These are phyloP conservation scores for Tiphia femorata DNA, from an alignment of 2,888 invertebrate genomes.

Conservation along the genomic window DNA sequence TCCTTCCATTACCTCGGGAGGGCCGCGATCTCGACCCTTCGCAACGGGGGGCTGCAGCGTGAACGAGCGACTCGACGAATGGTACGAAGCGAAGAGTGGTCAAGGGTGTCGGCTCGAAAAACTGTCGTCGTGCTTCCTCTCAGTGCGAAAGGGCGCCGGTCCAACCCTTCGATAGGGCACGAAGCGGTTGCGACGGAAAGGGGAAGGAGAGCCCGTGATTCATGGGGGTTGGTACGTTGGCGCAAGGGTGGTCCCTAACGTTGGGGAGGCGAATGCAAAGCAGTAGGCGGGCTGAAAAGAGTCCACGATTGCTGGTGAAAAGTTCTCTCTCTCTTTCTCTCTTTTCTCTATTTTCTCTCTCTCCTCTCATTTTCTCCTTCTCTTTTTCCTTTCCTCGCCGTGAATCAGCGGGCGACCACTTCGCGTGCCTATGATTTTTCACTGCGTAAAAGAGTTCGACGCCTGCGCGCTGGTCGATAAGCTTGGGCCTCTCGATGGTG, in stretches of 20 bases:
- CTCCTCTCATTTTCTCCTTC: neutral
- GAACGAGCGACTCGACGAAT: no score
- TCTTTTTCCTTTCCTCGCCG: neutral
- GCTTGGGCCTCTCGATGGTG: no score
- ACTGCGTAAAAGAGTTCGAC: constrained; percentile 15
- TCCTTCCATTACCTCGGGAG: no score
- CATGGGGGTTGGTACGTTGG: constrained; percentile 26
- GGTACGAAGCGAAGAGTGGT: constrained; percentile 27
- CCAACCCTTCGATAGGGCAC: constrained; percentile 32
- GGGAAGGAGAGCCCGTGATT: constrained; percentile 23
- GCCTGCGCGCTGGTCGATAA: constrained; percentile 32
- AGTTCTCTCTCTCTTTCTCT: neutral
- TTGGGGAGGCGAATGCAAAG: constrained; percentile 30
- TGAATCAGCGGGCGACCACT: no score
- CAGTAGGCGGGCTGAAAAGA: constrained; percentile 13
- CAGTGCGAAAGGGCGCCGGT: no score
- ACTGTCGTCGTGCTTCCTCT: constrained; percentile 9
- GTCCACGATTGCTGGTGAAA: neutral
- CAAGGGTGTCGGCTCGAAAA: no score
- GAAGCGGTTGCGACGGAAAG: neutral
- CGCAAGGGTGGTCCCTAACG: constrained; percentile 18
- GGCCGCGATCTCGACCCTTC: no score
- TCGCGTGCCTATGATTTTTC: no score
- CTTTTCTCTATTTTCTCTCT: neutral
- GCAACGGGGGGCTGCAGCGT: no score